Conservation (phyloP, 2,113 vertebrate species). For the Coturnix japonica region DNA sequence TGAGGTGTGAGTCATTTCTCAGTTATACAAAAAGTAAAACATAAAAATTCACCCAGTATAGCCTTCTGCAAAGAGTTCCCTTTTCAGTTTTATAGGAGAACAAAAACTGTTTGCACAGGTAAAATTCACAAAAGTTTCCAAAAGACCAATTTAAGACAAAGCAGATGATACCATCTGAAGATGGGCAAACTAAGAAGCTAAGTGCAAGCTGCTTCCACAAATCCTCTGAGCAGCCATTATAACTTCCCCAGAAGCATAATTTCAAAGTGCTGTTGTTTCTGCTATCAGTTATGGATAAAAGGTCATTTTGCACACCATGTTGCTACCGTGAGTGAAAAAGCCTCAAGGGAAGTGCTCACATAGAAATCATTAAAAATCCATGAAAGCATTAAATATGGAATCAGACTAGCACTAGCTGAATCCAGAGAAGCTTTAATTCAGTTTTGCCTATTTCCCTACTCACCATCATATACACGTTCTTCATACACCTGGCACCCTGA, state of each 20-base stretch:
- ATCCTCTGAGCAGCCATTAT: conserved; percentile 1
- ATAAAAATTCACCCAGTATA: neutral
- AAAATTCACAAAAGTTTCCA: neutral
- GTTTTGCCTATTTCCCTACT: neutral
- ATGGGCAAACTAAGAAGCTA: neutral
- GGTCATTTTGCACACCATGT: neutral
- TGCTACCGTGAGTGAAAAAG: neutral
- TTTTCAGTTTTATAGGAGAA: neutral
- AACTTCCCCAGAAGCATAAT: neutral
- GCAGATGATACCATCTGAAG: neutral
- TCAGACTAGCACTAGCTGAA: neutral
- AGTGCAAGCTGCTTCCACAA: neutral
- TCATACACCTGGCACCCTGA: neutral
- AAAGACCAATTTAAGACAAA: neutral
- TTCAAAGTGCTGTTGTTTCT: neutral
- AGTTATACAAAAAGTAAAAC: neutral
- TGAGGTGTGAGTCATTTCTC: neutral
- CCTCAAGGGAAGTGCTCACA: neutral
- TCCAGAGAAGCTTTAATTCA: neutral
- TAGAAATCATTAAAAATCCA: neutral
- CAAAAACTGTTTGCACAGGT: neutral
- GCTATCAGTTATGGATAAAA: neutral
- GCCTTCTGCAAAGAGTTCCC: neutral
- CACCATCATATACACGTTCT: neutral
- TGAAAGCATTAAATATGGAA: neutral